Conservation (phyloP, 2,888 invertebrate genomes). For the Amiota mariae region DNA sequence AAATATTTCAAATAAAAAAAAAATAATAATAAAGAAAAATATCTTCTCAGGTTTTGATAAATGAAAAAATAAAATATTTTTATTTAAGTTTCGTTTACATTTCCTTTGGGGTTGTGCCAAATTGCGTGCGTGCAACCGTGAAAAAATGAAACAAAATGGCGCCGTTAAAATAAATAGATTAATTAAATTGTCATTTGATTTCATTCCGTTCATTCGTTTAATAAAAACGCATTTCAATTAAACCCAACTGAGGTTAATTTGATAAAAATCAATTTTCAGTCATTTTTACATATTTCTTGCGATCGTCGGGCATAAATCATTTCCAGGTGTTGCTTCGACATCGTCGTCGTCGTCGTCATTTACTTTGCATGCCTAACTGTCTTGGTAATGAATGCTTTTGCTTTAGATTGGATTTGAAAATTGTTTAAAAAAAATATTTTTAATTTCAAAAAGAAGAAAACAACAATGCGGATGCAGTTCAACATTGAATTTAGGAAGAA, state of each 20-base stretch:
- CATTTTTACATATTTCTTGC: slow-evolving; percentile 13
- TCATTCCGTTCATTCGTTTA: slow-evolving; percentile 12
- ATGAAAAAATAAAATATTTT: too few species aligned
- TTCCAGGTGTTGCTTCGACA: neutral
- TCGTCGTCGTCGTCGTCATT: too few species aligned
- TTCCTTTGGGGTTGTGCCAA: slow-evolving; percentile 2
- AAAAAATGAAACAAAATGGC: neutral
- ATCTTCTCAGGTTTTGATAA: too few species aligned
- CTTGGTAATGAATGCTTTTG: neutral
- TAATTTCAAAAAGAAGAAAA: neutral
- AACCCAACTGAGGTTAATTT: slow-evolving; percentile 17
- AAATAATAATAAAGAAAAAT: too few species aligned
- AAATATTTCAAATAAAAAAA: too few species aligned
- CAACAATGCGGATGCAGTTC: slow-evolving; percentile 9
- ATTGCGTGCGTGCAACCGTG: slow-evolving; percentile 16
- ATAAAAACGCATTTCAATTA: slow-evolving; percentile 21
- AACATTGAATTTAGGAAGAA: neutral
- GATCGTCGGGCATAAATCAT: slow-evolving; percentile 7
- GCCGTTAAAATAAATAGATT: slow-evolving; percentile 4
- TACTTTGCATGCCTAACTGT: neutral
- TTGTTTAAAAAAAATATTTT: too few species aligned
- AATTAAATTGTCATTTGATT: slow-evolving; percentile 19
- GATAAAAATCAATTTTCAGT: slow-evolving; percentile 19
- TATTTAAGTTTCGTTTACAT: slow-evolving; percentile 14
- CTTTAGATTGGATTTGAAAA: neutral